Evolutionary conservation across 2,888 invertebrate species (phyloP).

Genomic region (Lasiommata megera): DNA sequence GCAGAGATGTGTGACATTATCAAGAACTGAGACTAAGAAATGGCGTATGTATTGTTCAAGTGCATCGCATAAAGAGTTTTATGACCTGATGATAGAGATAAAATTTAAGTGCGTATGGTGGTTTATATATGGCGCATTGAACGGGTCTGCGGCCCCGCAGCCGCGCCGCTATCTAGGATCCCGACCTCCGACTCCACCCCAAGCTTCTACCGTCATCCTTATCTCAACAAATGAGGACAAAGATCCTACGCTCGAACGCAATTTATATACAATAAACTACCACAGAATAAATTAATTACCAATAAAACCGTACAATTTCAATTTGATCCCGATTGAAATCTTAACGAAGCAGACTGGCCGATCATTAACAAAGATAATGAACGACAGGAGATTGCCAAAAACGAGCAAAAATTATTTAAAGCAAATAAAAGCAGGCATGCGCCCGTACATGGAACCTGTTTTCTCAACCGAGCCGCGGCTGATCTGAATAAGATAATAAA

Average conservation of each 20-base stretch:
- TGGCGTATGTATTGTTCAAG: constrained; percentile 19
- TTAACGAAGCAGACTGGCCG: constrained; percentile 66
- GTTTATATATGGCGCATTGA: constrained; percentile 47
- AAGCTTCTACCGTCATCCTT: constrained; percentile 56
- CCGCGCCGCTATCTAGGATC: constrained; percentile 58
- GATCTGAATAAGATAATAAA: constrained; percentile 76
- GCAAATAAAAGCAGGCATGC: constrained; percentile 75
- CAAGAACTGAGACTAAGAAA: constrained; percentile 24
- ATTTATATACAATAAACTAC: constrained; percentile 60
- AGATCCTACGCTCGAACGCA: constrained; percentile 51
- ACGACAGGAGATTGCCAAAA: constrained; percentile 68
- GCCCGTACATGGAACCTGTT: constrained; percentile 63
- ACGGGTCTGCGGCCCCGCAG: constrained; percentile 58
- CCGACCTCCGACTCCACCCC: constrained; percentile 68
- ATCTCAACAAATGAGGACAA: constrained; percentile 73
- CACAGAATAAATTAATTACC: constrained; percentile 50
- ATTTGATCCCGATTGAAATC: constrained; percentile 68
- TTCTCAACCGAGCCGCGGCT: constrained; percentile 49
- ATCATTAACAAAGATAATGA: constrained; percentile 76
- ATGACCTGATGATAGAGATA: constrained; percentile 28
- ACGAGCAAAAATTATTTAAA: constrained; percentile 75
- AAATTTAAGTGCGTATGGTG: constrained; percentile 23
- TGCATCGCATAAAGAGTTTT: constrained; percentile 32
- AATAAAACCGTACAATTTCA: constrained; percentile 58
- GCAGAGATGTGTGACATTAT: constrained; percentile 38